Base-by-base conservation (phyloP, 2,113 vertebrate species). In the Sinocyclocheilus anophthalmus region DNA sequence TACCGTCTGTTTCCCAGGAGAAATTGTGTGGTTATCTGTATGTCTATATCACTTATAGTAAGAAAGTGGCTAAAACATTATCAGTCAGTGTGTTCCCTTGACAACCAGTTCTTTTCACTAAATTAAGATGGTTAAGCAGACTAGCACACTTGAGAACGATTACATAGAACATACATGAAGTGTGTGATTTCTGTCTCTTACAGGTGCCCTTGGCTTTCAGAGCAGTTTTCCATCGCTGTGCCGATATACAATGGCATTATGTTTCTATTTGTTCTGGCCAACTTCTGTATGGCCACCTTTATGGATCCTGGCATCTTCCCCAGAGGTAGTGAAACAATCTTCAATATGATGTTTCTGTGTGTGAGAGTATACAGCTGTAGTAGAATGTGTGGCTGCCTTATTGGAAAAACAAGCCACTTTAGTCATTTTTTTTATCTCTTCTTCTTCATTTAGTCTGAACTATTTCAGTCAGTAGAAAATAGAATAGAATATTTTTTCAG, bases 241-340 rank as follows among this genome's bases (percentile, higher is more conserved):
- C 97, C 97, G 0, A 92, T 96, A 93, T 99, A 99, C 94, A 99
- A 98, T 96, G 97, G 96, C 0, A 87, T 98, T 84, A 95, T 99
- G 92, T 98, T 99, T 93, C 94, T 99, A 80, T 99, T 98, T 26
- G 98, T 99, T 83, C 90, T 99, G 95, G 98, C 98, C 88, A 99
- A 99, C 93, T 98, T 99, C 94, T 98, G 97, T 85, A 99, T 99
- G 98, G 97, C 98, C 93, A 99, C 98, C 4, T 99, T 99, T 93
- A 99, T 98, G 98, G 98, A 99, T 92, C 98, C 98, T 0, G 98
- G 98, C 82, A 97, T 99, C 92, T 99, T 99, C 92, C 98, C 98
- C 0, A 94, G 98, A 96, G 98, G 98, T 99, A 92, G 93, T 91
- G 16, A 84, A 39, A 13, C 30, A 72, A 37, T 26, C 5, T 18